phyloP scores from a whole-genome alignment of 2,888 invertebrate species.

The Drosophila flavopinicola region DNA sequence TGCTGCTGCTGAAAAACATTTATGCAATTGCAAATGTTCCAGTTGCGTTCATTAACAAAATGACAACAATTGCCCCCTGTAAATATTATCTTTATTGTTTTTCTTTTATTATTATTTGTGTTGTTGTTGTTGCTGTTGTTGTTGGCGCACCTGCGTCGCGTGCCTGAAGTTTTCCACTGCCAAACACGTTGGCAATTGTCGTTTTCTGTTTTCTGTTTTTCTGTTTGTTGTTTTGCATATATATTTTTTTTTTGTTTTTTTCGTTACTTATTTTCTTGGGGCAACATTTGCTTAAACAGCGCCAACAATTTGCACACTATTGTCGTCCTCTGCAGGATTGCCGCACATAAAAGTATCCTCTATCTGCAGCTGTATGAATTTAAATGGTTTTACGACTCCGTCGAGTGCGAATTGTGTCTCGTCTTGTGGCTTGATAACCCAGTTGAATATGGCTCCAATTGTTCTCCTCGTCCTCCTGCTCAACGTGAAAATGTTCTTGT shows the following conservation, averaged over 20 bases:
- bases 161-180: conserved; percentile 49
- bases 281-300: conserved; percentile 74
- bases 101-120: conserved; percentile 31
- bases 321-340: conserved; percentile 44
- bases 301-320: conserved; percentile 76
- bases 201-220: conserved; percentile 20
- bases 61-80: conserved; percentile 35
- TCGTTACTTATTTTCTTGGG: conserved; percentile 49
- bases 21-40: conserved; percentile 51
- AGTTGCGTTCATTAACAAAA: conserved; percentile 54
- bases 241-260: too few relatives aligned
- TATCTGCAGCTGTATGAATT: conserved; percentile 66
- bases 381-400: conserved; percentile 71
- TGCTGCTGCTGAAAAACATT: conserved; percentile 43
- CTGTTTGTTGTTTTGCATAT: conserved; percentile 30
- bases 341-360: conserved; percentile 51
- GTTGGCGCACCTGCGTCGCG: conserved; percentile 52
- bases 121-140: conserved; percentile 22
- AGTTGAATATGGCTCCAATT: conserved; percentile 14
- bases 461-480: conserved; percentile 7
- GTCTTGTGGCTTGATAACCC: conserved; percentile 21
- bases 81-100: conserved; percentile 63
- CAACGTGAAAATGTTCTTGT: conserved; percentile 10
- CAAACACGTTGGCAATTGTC: conserved; percentile 58
- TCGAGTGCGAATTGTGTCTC: conserved; percentile 37